phyloP scores from a whole-genome alignment of 2,113 vertebrate genomes.

The Ammodytes marinus region DNA sequence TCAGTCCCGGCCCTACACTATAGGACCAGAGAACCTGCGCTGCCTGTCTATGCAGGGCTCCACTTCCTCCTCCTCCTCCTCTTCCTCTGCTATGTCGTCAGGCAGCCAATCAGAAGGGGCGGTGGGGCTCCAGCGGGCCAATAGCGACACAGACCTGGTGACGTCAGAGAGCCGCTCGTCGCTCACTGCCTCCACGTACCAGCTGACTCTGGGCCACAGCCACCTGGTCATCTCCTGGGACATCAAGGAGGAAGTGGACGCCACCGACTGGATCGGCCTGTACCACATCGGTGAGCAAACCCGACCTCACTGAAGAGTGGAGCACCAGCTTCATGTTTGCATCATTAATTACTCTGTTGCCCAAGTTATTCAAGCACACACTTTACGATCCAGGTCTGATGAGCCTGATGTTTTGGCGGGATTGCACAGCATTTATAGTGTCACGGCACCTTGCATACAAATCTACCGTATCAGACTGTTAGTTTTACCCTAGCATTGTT shows the following conservation, averaged over 20 bases:
- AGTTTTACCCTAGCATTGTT: background rate
- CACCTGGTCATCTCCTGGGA: constrained; percentile 99
- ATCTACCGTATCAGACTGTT: background rate
- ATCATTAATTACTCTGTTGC: background rate
- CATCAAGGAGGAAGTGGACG: constrained; percentile 99
- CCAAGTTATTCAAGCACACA: background rate
- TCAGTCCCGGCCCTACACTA: constrained; percentile 89
- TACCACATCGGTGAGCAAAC: constrained; percentile 96
- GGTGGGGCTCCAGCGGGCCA: constrained; percentile 92
- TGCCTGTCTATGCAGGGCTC: constrained; percentile 85
- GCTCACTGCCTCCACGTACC: constrained; percentile 93
- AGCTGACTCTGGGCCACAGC: constrained; percentile 92
- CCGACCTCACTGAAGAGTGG: background rate
- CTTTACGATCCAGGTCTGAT: background rate
- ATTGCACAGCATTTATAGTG: background rate
- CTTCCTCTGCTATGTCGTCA: constrained; percentile 61
- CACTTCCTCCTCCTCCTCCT: background rate
- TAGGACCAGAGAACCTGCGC: constrained; percentile 94
- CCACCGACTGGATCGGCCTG: constrained; percentile 98
- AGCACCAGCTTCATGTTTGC: background rate
- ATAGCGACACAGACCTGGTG: constrained; percentile 97
- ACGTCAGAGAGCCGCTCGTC: constrained; percentile 97
- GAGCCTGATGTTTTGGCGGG: background rate
- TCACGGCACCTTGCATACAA: background rate
- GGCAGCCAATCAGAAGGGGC: constrained; percentile 40